A percentile compares a stretch with the other conserved stretches of the same genome.
These are phyloP conservation scores for Orthosia gothica DNA, from an alignment of 2,888 invertebrate species.

Conservation along the genomic window DNA sequence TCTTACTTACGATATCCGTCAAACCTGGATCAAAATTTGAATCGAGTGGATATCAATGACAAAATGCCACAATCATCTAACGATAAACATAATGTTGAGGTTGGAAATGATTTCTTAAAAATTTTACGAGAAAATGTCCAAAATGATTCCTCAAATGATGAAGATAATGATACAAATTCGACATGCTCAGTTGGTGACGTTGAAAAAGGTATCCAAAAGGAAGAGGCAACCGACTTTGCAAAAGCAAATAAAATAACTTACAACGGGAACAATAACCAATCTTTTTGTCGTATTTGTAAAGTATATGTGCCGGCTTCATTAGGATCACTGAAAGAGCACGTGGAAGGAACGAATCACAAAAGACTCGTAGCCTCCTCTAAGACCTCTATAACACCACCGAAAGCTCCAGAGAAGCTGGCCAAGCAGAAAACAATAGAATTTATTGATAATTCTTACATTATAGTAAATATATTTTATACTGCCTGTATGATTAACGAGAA, in stretches of 20 bases:
- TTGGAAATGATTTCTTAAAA: not conserved
- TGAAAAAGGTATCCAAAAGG: conserved; percentile 1
- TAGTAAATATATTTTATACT: not conserved
- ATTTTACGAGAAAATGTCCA: not conserved
- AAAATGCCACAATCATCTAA: conserved; percentile 17
- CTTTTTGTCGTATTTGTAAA: conserved; percentile 59
- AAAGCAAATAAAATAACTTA: conserved; percentile 52
- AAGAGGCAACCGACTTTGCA: conserved; percentile 22
- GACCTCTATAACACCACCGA: too few relatives aligned
- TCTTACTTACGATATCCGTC: conserved; percentile 47
- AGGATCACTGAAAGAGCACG: conserved; percentile 51
- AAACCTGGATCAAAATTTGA: conserved; percentile 37
- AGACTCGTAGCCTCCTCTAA: conserved; percentile 36
- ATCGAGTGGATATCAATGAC: conserved; percentile 53
- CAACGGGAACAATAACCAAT: conserved; percentile 24
- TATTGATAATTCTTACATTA: not conserved
- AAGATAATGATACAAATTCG: not conserved
- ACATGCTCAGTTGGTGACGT: not conserved
- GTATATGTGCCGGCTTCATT: conserved; percentile 49
- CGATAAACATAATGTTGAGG: not conserved
- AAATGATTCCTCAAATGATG: not conserved
- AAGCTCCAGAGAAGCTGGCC: not conserved
- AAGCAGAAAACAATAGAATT: conserved; percentile 29
- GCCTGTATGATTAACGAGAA: conserved; percentile 69
- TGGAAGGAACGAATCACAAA: conserved; percentile 69